phyloP scores from a whole-genome alignment of 2,888 invertebrate genomes.

The Sphecodes monilicornis region DNA sequence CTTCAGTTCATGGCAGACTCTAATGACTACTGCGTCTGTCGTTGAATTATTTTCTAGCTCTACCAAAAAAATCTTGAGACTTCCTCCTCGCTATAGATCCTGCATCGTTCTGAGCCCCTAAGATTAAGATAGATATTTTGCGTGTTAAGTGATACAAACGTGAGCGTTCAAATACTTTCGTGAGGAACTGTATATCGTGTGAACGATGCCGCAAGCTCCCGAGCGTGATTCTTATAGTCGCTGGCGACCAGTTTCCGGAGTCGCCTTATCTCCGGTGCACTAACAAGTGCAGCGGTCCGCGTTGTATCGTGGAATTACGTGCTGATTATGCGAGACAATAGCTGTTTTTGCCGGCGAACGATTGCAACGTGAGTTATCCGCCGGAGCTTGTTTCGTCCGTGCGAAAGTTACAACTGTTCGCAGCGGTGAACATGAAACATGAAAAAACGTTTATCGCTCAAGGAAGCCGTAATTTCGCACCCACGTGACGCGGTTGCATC shows the following conservation, averaged over 20 bases:
- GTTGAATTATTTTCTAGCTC: background rate
- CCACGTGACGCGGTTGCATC: background rate
- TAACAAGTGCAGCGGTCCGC: constrained; percentile 45
- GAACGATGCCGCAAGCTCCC: constrained; percentile 1
- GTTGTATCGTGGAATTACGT: constrained; percentile 48
- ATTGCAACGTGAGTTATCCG: constrained; percentile 38
- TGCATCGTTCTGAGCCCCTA: background rate
- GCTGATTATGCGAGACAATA: constrained; percentile 62
- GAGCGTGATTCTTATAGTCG: constrained; percentile 22
- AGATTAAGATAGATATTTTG: background rate
- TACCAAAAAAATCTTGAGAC: background rate
- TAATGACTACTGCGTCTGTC: background rate
- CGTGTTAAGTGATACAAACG: background rate
- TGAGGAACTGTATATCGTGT: background rate
- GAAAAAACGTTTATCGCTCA: constrained; percentile 22
- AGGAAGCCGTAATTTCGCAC: constrained; percentile 19
- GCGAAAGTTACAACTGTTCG: constrained; percentile 42
- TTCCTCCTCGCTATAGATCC: background rate
- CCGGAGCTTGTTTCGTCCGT: constrained; percentile 13
- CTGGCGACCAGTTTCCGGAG: constrained; percentile 45
- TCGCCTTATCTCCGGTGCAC: constrained; percentile 53
- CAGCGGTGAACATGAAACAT: constrained; percentile 23
- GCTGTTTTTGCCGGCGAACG: constrained; percentile 46
- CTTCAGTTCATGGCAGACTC: too few species aligned
- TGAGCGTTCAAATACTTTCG: background rate